Evolutionary conservation across 2,888 invertebrate genomes (phyloP).

Genomic region (Pristionchus fissidentatus): DNA sequence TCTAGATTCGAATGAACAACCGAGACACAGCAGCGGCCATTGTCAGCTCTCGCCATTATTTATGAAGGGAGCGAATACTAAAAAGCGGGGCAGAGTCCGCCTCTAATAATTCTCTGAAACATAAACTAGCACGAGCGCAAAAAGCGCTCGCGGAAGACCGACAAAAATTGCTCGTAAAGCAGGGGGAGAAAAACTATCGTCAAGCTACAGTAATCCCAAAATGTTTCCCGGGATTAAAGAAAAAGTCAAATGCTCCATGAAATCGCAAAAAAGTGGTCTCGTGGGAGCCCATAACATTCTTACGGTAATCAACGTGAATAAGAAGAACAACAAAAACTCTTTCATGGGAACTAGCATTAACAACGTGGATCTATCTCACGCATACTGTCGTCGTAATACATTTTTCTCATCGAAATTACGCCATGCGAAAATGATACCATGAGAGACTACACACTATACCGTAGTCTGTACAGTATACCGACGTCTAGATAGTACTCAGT

Average conservation of each 20-base stretch:
- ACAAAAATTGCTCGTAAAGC: too few species aligned
- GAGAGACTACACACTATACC: too few species aligned
- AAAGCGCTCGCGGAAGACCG: not conserved
- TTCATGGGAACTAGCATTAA: not conserved
- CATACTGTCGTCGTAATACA: too few species aligned
- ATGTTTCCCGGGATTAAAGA: too few species aligned
- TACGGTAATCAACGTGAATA: not conserved
- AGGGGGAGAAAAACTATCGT: not conserved
- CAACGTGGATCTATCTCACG: not conserved
- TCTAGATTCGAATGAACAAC: slow-evolving; percentile 23
- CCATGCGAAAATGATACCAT: too few species aligned
- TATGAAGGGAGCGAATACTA: not conserved
- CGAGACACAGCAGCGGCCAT: slow-evolving; percentile 7
- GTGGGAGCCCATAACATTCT: not conserved
- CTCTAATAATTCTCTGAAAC: not conserved
- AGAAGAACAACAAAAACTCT: not conserved
- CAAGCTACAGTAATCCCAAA: not conserved
- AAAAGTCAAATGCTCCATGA: not conserved
- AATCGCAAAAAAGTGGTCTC: not conserved
- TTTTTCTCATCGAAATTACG: too few species aligned
- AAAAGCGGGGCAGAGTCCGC: not conserved
- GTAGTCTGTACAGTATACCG: too few species aligned
- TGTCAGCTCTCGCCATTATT: slow-evolving; percentile 15
- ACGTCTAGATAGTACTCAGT: too few species aligned
- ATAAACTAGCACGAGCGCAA: not conserved